Percentiles rank a stretch among this genome's conserved stretches.
These are phyloP conservation scores for Lycaena phlaeas DNA, from an alignment of 2,888 invertebrate species.

Conservation along the genomic window DNA sequence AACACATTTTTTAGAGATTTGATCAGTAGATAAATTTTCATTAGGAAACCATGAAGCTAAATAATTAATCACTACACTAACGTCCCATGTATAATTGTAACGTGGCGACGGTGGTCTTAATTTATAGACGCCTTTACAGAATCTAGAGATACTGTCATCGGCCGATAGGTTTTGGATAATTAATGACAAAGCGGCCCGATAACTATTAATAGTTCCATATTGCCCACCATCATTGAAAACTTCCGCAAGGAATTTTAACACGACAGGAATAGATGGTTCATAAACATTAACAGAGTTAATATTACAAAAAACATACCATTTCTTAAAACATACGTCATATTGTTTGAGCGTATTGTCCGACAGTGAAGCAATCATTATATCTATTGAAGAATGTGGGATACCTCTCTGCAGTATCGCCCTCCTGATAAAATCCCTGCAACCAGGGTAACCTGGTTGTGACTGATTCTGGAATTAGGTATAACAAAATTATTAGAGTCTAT, in stretches of 20 bases:
- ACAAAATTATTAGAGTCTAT: not conserved
- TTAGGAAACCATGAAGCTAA: not conserved
- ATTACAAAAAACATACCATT: not conserved
- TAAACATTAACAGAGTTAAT: not conserved
- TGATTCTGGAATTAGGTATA: not conserved
- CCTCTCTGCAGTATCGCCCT: not conserved
- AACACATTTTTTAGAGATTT: not conserved
- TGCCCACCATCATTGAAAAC: not conserved
- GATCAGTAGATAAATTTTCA: not conserved
- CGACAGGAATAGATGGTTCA: not conserved
- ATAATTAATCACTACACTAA: not conserved
- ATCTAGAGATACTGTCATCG: not conserved
- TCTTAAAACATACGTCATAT: not conserved
- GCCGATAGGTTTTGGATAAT: not conserved
- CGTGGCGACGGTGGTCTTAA: not conserved
- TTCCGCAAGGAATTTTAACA: not conserved
- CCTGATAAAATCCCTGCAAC: conserved; percentile 3
- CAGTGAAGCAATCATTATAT: not conserved
- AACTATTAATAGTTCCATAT: not conserved
- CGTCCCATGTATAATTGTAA: not conserved
- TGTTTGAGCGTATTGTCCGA: not conserved
- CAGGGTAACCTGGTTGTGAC: no score
- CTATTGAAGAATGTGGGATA: not conserved
- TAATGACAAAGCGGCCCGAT: not conserved
- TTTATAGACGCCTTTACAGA: not conserved